Evolutionary conservation across 2,797 vertebrate genomes (phyloP).

Genomic region (Danio choprae): DNA sequence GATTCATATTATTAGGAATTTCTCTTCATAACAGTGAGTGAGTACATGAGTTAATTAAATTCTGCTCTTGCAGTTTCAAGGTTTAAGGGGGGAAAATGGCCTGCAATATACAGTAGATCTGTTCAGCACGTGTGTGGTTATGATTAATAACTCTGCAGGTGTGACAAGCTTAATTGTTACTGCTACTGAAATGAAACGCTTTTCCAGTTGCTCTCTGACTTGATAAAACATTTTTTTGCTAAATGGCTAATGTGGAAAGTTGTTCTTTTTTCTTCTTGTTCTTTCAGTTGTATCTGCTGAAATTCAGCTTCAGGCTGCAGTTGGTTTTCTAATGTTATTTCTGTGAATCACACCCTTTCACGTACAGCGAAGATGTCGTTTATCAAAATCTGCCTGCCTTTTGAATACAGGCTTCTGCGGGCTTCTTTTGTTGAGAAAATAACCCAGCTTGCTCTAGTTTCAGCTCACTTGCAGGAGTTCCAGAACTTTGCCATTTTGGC

Average conservation of each 20-base stretch:
- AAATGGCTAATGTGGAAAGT: not conserved
- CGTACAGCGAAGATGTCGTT: not conserved
- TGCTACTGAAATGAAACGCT: not conserved
- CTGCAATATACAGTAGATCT: not conserved
- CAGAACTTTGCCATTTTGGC: conserved; percentile 4
- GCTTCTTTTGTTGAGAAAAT: conserved; percentile 27
- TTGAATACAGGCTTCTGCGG: not conserved
- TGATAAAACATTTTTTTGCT: not conserved
- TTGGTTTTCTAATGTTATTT: conserved; percentile 2
- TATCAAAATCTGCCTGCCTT: not conserved
- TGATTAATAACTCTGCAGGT: not conserved
- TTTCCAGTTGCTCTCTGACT: conserved; percentile 5
- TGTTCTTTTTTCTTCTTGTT: not conserved
- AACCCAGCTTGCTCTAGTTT: not conserved
- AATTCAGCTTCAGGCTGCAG: not conserved
- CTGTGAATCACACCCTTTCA: conserved; percentile 8
- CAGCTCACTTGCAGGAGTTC: not conserved
- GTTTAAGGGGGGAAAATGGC: not conserved
- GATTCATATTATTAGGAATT: not conserved
- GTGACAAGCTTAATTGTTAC: conserved; percentile 14
- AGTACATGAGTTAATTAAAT: conserved; percentile 19
- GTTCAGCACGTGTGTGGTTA: not conserved
- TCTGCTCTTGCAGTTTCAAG: not conserved
- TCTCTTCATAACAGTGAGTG: not conserved
- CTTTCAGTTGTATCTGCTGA: not conserved